These are phyloP conservation scores for Eidolon dupreanum DNA, from an alignment of 2,797 vertebrate species.

Conservation along the genomic window DNA sequence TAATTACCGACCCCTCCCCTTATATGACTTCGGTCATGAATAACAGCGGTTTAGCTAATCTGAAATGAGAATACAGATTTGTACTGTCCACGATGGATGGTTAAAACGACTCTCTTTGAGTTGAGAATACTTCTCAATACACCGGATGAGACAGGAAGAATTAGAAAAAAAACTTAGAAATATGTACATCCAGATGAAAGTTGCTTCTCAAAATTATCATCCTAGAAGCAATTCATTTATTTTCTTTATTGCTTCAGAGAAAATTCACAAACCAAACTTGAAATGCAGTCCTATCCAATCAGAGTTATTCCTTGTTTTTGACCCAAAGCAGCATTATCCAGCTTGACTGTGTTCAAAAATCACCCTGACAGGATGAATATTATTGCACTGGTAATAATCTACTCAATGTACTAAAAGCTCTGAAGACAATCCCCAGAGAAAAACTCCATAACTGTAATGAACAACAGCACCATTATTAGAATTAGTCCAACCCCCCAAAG, in stretches of 20 bases:
- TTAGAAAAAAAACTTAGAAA: constrained; percentile 42
- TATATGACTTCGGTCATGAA: constrained; percentile 67
- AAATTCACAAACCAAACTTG: neutral
- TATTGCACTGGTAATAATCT: neutral
- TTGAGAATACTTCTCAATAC: neutral
- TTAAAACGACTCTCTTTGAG: constrained; percentile 60
- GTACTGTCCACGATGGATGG: neutral
- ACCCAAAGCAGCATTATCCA: neutral
- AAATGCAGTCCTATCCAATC: neutral
- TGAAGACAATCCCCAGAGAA: neutral
- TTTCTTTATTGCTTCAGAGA: constrained; percentile 18
- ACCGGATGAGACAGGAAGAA: neutral
- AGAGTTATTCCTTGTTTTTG: neutral
- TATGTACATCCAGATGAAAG: neutral
- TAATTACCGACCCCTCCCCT: neutral
- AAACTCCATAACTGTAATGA: neutral
- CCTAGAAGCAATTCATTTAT: neutral
- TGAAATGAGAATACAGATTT: constrained; percentile 60
- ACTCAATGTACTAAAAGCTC: neutral
- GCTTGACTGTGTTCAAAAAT: constrained; percentile 8
- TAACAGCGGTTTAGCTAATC: constrained; percentile 63
- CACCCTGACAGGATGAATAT: neutral
- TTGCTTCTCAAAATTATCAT: constrained; percentile 11
- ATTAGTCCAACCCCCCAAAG: neutral
- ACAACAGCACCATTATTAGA: neutral